Base-by-base conservation (phyloP, 2,888 invertebrate species). In the Atrina japonica region DNA sequence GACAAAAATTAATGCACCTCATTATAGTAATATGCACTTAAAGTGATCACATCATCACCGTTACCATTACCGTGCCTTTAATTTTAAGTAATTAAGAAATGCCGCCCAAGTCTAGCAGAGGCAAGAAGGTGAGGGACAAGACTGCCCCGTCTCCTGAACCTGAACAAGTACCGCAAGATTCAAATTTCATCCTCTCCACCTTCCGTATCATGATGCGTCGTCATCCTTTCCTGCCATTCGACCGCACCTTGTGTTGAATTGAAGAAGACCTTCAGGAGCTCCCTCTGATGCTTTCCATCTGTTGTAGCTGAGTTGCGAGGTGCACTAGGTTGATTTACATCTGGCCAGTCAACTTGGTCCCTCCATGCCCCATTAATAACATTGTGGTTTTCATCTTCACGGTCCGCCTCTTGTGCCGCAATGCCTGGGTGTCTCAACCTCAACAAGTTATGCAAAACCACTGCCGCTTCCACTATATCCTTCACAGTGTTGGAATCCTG, bases 381-480 rank as follows among this genome's bases (percentile, higher is more conserved):
- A 60, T 69, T 45, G 52, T 72, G 72, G 66, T 69, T 68, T 14
- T 63, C 55, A 53, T 73, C 61, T 40, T 73, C 69, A 35, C 55
- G 49, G 69, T 69, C 73, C 47, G 60, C 65, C 47, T 65, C 60
- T 50, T 73, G 29, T 16, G 40, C 29, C 21, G 18, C 45, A 23
- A 58, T 30, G n/a, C 53, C 49, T 52, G 66, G 55, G 23, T 60
- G 27, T 45, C 70, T 66, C 56, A 27, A 52, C 53, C 60, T 73
- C 27, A 75, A 27, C 14, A 75, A 63, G 50, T 68, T 70, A 52
- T 70, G 74, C 14, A 71, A 66, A 25, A 68, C 50, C 41, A 63
- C 72, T 43, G 49, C 61, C 45, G 56, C 60, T 41, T 66, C 69
- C 25, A 71, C 49, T 23, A 71, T 49, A 43, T 64, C 50, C 40